phyloP scores from a whole-genome alignment of 2,797 vertebrate genomes.

The Phoxinus dragarum region DNA sequence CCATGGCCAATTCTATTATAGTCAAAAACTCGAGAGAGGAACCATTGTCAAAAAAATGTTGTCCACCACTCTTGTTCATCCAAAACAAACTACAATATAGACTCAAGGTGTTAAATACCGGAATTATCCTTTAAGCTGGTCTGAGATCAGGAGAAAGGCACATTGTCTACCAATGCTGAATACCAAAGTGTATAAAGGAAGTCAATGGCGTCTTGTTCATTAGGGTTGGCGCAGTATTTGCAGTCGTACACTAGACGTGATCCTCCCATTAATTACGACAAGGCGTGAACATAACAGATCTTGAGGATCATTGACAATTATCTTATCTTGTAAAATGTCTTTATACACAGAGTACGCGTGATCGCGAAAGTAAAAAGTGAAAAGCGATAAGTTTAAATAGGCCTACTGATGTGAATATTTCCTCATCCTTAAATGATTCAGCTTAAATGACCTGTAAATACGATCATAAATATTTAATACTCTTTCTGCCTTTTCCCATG shows the following conservation, averaged over 20 bases:
- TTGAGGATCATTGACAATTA: background rate
- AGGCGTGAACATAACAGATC: too few species aligned
- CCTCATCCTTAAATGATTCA: background rate
- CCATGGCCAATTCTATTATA: too few species aligned
- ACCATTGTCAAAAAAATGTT: too few species aligned
- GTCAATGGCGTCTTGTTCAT: constrained; percentile 53
- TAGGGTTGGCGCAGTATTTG: constrained; percentile 87
- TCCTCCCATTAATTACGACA: constrained; percentile 77
- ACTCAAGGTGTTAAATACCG: too few species aligned
- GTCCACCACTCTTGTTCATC: too few species aligned
- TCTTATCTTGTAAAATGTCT: background rate
- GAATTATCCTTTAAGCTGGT: background rate
- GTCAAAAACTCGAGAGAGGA: too few species aligned
- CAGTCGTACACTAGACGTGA: constrained; percentile 91
- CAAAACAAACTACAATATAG: too few species aligned
- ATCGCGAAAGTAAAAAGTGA: background rate
- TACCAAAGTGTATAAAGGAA: background rate
- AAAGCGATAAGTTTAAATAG: background rate
- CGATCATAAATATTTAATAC: background rate
- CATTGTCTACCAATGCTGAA: background rate
- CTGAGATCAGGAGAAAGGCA: constrained; percentile 15
- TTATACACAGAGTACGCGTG: background rate
- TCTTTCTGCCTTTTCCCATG: background rate
- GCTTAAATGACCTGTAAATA: background rate
- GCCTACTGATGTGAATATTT: background rate